Evolutionary conservation across 2,888 invertebrate genomes (phyloP).

Genomic region (Orthosia cruda): DNA sequence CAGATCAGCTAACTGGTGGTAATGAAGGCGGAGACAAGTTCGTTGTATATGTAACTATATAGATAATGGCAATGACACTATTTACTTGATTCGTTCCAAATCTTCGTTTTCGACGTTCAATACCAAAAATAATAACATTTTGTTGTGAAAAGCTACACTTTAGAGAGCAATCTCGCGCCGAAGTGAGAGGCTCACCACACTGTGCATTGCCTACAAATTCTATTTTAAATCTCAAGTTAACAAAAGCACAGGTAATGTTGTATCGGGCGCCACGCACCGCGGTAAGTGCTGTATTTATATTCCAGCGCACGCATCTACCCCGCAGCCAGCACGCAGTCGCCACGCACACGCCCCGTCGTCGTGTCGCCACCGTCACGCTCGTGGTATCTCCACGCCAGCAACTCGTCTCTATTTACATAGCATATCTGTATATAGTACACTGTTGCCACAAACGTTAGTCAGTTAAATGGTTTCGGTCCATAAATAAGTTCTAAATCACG

Average conservation of each 20-base stretch:
- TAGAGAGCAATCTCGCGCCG: not conserved
- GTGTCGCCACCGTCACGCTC: not conserved
- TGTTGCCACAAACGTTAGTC: slow-evolving; percentile 35
- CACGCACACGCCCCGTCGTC: slow-evolving; percentile 1
- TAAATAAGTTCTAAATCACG: slow-evolving; percentile 32
- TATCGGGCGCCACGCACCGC: slow-evolving; percentile 26
- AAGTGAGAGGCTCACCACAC: not conserved
- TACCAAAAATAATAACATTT: slow-evolving; percentile 16
- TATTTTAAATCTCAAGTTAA: slow-evolving; percentile 41
- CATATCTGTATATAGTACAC: not conserved
- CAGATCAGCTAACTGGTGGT: not conserved
- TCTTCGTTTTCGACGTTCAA: slow-evolving; percentile 4
- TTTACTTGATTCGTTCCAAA: slow-evolving; percentile 4
- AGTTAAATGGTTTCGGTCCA: slow-evolving; percentile 25
- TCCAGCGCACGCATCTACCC: slow-evolving; percentile 1
- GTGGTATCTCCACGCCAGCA: not conserved
- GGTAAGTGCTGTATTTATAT: slow-evolving; percentile 38
- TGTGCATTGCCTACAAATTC: slow-evolving; percentile 21
- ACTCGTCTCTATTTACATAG: slow-evolving; percentile 24
- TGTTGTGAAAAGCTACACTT: not conserved
- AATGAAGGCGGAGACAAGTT: slow-evolving; percentile 1
- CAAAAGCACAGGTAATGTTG: slow-evolving; percentile 44
- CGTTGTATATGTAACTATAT: not conserved
- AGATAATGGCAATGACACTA: not conserved
- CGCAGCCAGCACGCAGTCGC: not conserved